These are phyloP conservation scores for Pipa parva DNA, from an alignment of 2,113 vertebrate species.

Conservation along the genomic window DNA sequence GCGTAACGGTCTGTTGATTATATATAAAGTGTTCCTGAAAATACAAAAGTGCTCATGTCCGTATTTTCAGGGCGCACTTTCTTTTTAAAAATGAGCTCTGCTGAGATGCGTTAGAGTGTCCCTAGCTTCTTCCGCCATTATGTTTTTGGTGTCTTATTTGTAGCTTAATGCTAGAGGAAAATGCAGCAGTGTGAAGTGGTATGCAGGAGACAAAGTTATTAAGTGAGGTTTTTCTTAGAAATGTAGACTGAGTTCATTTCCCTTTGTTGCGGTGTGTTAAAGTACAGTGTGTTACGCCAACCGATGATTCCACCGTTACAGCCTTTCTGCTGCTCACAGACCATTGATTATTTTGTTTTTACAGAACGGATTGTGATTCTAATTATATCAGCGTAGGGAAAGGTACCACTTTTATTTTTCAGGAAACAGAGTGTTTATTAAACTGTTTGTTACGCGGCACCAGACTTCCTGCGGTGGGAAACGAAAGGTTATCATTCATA, in stretches of 20 bases:
- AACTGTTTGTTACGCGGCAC: slow-evolving; percentile 8
- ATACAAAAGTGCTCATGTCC: no score
- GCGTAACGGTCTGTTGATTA: no score
- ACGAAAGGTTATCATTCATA: slow-evolving; percentile 7
- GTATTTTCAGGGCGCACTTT: no score
- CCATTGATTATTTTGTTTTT: slow-evolving; percentile 37
- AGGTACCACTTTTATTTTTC: slow-evolving; percentile 18
- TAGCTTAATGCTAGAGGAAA: no score
- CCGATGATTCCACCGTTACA: not conserved
- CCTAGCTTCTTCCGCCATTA: no score
- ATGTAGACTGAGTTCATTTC: not conserved
- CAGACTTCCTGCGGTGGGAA: not conserved
- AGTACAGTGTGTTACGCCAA: not conserved
- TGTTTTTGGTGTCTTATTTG: no score
- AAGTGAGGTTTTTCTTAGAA: not conserved
- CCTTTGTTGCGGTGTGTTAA: not conserved
- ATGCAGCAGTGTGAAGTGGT: no score
- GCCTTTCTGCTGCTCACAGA: not conserved
- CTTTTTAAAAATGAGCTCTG: no score
- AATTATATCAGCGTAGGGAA: slow-evolving; percentile 14
- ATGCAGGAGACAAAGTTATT: no score
- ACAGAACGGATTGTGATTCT: slow-evolving; percentile 27
- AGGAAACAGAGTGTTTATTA: slow-evolving; percentile 9
- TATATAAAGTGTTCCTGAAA: no score
- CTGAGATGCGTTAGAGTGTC: no score